Conservation (phyloP, 2,113 vertebrate genomes). For the Oreocharis arfaki region DNA sequence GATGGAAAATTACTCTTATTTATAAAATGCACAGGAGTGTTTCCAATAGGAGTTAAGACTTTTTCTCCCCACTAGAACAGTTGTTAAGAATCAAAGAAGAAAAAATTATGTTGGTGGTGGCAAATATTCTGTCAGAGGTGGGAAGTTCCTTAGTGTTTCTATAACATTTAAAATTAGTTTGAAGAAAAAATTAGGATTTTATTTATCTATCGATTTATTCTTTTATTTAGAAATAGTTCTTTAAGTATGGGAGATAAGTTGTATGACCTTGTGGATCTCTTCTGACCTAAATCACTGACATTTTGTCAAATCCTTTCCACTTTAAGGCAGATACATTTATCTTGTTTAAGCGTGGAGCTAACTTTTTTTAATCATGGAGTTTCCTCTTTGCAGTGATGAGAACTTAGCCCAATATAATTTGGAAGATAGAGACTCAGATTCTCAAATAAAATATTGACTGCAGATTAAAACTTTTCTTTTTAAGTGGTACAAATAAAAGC, state of each 20-base stretch:
- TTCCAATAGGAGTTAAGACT: background rate
- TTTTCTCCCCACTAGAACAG: background rate
- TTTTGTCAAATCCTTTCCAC: background rate
- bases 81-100: background rate
- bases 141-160: background rate
- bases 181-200: background rate
- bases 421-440: background rate
- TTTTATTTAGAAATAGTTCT: background rate
- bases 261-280: background rate
- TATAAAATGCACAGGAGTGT: background rate
- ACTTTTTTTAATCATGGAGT: background rate
- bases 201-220: background rate
- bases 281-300: background rate
- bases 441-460: background rate
- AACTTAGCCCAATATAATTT: background rate
- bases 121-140: background rate
- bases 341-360: background rate
- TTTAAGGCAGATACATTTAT: background rate
- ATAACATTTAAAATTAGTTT: background rate
- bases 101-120: background rate
- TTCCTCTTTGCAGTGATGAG: background rate
- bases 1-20: background rate
- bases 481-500: background rate
- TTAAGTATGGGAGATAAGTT: background rate
- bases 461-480: background rate